Percentiles rank a stretch among this genome's conserved stretches.
phyloP scores from a whole-genome alignment of 2,797 vertebrate genomes.

The Notoglanidium macrostoma region DNA sequence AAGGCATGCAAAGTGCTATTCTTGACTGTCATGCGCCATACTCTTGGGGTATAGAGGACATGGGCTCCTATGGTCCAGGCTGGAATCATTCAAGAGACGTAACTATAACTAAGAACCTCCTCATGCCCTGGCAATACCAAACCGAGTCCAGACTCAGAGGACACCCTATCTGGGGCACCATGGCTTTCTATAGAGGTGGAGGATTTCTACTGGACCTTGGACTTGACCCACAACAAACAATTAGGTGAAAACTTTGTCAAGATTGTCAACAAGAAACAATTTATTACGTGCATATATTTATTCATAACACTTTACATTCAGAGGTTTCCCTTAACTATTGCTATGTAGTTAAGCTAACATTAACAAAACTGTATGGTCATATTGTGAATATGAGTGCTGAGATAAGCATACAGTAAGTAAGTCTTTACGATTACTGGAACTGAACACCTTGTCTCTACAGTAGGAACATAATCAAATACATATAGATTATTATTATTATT shows the following conservation, averaged over 20 bases:
- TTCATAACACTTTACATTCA: not conserved
- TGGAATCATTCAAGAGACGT: constrained; percentile 73
- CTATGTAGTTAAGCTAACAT: too few relatives aligned
- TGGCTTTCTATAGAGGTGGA: constrained; percentile 86
- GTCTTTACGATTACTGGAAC: not conserved
- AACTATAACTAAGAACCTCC: constrained; percentile 64
- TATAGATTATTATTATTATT: not conserved
- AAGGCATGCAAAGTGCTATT: constrained; percentile 66
- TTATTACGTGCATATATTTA: not conserved
- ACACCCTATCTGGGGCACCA: constrained; percentile 82
- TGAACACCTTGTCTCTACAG: not conserved
- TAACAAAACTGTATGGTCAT: not conserved
- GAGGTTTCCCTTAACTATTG: not conserved
- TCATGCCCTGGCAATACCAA: constrained; percentile 82
- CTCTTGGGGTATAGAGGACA: constrained; percentile 87
- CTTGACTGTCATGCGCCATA: constrained; percentile 80
- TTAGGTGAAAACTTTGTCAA: constrained; percentile 72
- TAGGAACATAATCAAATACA: not conserved
- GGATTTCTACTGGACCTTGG: constrained; percentile 86
- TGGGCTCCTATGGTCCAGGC: constrained; percentile 75
- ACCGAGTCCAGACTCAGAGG: constrained; percentile 79
- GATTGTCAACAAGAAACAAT: not conserved
- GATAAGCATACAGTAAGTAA: not conserved
- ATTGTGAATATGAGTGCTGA: not conserved
- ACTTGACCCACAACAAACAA: constrained; percentile 76